Conservation (phyloP, 2,888 invertebrate genomes). For the Scaptomyza polygonia region DNA sequence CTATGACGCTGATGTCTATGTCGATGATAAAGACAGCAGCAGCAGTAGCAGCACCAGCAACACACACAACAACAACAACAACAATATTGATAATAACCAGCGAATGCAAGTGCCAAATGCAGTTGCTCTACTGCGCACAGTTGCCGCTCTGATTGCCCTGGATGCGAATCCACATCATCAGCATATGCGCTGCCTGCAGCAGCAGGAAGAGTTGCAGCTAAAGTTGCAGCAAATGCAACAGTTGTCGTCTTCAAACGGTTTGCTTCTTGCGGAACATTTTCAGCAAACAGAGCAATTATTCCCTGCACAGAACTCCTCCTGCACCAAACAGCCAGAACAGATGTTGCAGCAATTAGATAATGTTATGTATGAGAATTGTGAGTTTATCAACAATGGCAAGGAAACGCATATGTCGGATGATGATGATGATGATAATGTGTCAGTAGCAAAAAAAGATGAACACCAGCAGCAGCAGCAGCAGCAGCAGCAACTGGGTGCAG, state of each 20-base stretch:
- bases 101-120: slow-evolving; percentile 78
- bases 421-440: slow-evolving; percentile 53
- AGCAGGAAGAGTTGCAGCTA: slow-evolving; percentile 77
- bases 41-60: slow-evolving; percentile 46
- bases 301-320: slow-evolving; percentile 82
- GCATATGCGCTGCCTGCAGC: slow-evolving; percentile 82
- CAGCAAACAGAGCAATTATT: slow-evolving; percentile 75
- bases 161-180: slow-evolving; percentile 85
- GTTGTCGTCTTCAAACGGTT: no score
- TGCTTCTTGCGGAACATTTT: slow-evolving; percentile 52
- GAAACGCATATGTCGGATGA: slow-evolving; percentile 53
- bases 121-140: slow-evolving; percentile 82
- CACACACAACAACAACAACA: slow-evolving; percentile 44
- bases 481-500: slow-evolving; percentile 57
- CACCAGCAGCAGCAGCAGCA: slow-evolving; percentile 27
- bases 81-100: slow-evolving; percentile 42
- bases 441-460: slow-evolving; percentile 30
- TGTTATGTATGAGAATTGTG: slow-evolving; percentile 71
- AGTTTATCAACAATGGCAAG: slow-evolving; percentile 40
- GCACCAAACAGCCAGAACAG: slow-evolving; percentile 83
- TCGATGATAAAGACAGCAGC: slow-evolving; percentile 58
- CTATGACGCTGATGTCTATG: slow-evolving; percentile 78
- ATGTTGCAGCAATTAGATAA: slow-evolving; percentile 72
- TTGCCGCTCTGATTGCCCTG: slow-evolving; percentile 81
- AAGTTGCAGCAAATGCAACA: slow-evolving; percentile 83